phyloP scores from a whole-genome alignment of 2,888 invertebrate genomes.

The Ligdia adustata region DNA sequence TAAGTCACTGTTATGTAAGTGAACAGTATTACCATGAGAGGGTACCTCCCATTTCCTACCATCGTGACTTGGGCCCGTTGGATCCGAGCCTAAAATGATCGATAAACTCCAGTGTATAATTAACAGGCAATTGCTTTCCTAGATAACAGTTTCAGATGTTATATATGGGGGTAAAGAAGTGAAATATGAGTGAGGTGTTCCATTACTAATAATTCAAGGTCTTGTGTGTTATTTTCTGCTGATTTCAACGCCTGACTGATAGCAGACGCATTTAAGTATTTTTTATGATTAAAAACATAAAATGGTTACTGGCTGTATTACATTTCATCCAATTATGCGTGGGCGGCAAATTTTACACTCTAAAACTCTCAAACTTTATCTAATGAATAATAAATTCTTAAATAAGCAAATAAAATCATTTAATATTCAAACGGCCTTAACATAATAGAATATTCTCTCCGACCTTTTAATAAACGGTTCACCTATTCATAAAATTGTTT shows the following conservation, averaged over 20 bases:
- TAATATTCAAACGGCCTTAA: background rate
- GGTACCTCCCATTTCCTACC: slow-evolving; percentile 37
- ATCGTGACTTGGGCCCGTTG: slow-evolving; percentile 46
- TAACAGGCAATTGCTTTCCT: slow-evolving; percentile 54
- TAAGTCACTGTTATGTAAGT: slow-evolving; percentile 2
- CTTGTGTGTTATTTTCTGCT: background rate
- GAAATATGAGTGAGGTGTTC: slow-evolving; percentile 4
- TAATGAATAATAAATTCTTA: background rate
- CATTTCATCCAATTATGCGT: too few species aligned
- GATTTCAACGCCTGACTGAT: too few species aligned
- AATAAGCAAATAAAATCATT: background rate
- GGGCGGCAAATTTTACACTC: too few species aligned
- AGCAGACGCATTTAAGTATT: too few species aligned
- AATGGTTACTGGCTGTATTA: too few species aligned
- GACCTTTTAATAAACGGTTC: slow-evolving; percentile 7
- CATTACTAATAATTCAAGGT: slow-evolving; percentile 10
- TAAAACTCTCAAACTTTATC: background rate
- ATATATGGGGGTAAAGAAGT: slow-evolving; percentile 17
- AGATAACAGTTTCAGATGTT: slow-evolving; percentile 43
- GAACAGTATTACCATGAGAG: slow-evolving; percentile 8
- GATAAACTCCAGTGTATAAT: slow-evolving; percentile 61
- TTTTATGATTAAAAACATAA: too few species aligned
- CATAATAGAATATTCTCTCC: background rate
- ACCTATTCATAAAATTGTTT: slow-evolving; percentile 22
- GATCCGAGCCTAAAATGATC: slow-evolving; percentile 54